These are phyloP conservation scores for Aurelia sp. DNA, from an alignment of 30 jellyfish, hydroid and myxozoan genomes.

Conservation along the genomic window DNA sequence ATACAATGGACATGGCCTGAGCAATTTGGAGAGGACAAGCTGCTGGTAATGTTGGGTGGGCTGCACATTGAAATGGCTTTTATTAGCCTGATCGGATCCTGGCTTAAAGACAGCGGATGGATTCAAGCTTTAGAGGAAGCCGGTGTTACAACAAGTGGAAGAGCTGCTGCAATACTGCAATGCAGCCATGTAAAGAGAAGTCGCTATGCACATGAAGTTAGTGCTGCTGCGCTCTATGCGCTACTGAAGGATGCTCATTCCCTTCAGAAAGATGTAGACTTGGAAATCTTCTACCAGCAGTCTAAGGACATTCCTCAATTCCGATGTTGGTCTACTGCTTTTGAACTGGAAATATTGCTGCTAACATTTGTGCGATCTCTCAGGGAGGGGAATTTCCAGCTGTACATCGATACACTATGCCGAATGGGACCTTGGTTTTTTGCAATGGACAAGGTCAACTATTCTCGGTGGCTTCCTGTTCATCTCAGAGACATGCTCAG, in stretches of 20 bases:
- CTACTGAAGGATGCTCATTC: constrained; percentile 8
- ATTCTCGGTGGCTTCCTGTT: constrained; percentile 61
- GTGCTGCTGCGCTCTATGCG: constrained; percentile 26
- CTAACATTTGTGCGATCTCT: constrained; percentile 61
- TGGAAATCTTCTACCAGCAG: constrained; percentile 9
- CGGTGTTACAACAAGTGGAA: constrained; percentile 42
- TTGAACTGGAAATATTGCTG: constrained; percentile 34
- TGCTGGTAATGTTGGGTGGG: constrained; percentile 64
- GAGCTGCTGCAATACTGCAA: constrained; percentile 40
- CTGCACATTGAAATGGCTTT: constrained; percentile 57
- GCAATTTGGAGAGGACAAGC: constrained; percentile 41
- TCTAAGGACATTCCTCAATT: constrained; percentile 42
- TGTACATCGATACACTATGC: constrained; percentile 43
- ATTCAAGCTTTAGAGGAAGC: constrained; percentile 50
- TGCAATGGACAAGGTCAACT: constrained; percentile 58
- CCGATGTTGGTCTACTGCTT: constrained; percentile 62
- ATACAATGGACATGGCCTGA: constrained; percentile 55
- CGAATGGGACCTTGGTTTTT: constrained; percentile 62
- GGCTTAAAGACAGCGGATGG: constrained; percentile 66
- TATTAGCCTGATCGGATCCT: constrained; percentile 47
- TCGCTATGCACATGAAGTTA: constrained; percentile 21
- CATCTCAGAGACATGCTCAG: constrained; percentile 44
- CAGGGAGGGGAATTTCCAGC: constrained; percentile 45
- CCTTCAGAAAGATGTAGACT: constrained; percentile 14
- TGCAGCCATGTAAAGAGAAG: constrained; percentile 28